These are phyloP conservation scores for Charadrius vociferus DNA, from an alignment of 2,113 vertebrate species.

Conservation along the genomic window DNA sequence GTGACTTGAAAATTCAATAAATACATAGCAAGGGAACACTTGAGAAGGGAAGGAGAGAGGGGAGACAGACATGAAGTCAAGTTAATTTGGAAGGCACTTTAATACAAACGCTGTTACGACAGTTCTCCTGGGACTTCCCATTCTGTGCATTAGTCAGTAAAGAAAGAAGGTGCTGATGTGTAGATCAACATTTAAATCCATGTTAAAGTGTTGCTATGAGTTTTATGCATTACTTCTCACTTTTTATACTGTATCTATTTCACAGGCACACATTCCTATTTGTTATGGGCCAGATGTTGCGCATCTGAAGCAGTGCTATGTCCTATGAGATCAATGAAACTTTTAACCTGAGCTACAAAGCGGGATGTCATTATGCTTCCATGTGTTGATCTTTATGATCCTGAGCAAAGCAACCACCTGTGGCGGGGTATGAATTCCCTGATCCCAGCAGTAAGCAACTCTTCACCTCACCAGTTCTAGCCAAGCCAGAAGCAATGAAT, in stretches of 20 bases:
- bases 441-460: not conserved
- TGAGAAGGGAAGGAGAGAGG: not conserved
- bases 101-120: not conserved
- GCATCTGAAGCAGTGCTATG: not conserved
- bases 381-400: not conserved
- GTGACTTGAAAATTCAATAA: conserved; percentile 15
- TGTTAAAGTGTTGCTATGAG: not conserved
- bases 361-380: not conserved
- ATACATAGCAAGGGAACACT: conserved; percentile 4
- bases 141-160: not conserved
- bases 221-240: not conserved
- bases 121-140: not conserved
- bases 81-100: not conserved
- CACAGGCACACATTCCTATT: not conserved
- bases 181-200: not conserved
- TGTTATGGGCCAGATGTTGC: not conserved
- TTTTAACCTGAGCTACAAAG: not conserved
- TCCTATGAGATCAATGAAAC: not conserved
- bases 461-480: not conserved
- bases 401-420: not conserved
- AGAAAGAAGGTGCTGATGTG: not conserved
- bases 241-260: not conserved
- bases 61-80: not conserved
- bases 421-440: not conserved
- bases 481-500: not conserved